These are phyloP conservation scores for Neogobius melanostomus DNA, from an alignment of 2,113 vertebrate species.

Conservation along the genomic window DNA sequence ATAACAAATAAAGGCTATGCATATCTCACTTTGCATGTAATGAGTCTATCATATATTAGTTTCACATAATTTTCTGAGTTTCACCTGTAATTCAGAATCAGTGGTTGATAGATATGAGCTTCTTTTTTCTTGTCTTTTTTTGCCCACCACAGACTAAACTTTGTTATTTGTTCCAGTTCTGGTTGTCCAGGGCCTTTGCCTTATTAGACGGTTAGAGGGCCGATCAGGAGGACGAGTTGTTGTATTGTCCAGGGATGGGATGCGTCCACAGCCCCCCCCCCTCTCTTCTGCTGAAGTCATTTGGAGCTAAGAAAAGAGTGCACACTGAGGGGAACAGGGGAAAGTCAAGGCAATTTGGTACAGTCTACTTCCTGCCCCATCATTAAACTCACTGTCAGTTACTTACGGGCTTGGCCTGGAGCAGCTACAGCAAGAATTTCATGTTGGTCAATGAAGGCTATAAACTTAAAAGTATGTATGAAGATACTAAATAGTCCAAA, in stretches of 20 bases:
- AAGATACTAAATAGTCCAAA: no score
- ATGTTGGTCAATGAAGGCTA: no score
- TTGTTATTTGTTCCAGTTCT: neutral
- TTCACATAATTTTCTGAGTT: no score
- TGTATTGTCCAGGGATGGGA: conserved; percentile 25
- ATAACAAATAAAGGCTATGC: no score
- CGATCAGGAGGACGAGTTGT: conserved; percentile 18
- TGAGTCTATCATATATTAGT: no score
- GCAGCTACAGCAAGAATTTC: neutral
- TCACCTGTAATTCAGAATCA: no score
- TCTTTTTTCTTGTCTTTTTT: neutral
- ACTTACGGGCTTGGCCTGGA: conserved; percentile 31
- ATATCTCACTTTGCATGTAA: no score
- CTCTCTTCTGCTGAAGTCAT: conserved; percentile 45
- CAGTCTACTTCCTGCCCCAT: conserved; percentile 39
- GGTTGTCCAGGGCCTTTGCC: conserved; percentile 24
- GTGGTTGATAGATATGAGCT: neutral
- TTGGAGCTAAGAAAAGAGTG: conserved; percentile 31
- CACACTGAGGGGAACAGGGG: conserved; percentile 32
- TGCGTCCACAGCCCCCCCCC: conserved; percentile 17
- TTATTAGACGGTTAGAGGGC: conserved; percentile 32
- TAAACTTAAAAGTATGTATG: no score
- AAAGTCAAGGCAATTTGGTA: conserved; percentile 43
- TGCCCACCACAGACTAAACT: neutral
- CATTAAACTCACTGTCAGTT: conserved; percentile 49